phyloP scores from a whole-genome alignment of 1,140 invertebrate species.

The Phortica variegata region DNA sequence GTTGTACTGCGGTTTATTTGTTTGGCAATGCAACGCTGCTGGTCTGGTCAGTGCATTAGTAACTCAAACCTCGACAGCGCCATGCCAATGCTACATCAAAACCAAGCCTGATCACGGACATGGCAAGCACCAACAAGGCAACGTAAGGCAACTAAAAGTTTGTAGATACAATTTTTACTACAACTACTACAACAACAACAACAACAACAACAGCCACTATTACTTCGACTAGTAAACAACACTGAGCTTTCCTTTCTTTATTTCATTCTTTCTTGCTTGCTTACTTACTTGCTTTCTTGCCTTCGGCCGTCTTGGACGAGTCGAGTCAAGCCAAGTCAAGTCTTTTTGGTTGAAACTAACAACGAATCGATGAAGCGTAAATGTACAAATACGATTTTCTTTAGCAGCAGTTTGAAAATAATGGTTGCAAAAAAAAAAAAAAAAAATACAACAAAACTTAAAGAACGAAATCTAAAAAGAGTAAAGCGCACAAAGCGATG shows the following conservation, averaged over 20 bases:
- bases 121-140: no score
- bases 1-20: constrained; percentile 43
- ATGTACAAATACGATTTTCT: constrained; percentile 48
- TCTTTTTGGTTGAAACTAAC: no score
- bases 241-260: constrained; percentile 6
- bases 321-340: constrained; percentile 21
- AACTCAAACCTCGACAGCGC: no score
- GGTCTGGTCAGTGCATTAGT: no score
- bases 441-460: constrained; percentile 1
- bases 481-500: no score
- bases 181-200: constrained; percentile 21
- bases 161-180: constrained; percentile 19
- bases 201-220: no score
- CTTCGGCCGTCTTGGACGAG: neutral
- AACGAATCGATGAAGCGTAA: constrained; percentile 49
- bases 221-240: no score
- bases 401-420: constrained; percentile 16
- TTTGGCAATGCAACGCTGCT: no score
- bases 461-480: no score
- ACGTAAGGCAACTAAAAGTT: constrained; percentile 32
- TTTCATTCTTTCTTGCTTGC: neutral
- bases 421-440: constrained; percentile 20
- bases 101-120: no score
- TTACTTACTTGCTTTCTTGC: neutral
- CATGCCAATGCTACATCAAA: no score